Base-by-base conservation (phyloP, 2,797 vertebrate genomes). In the Muscicapa comitata region DNA sequence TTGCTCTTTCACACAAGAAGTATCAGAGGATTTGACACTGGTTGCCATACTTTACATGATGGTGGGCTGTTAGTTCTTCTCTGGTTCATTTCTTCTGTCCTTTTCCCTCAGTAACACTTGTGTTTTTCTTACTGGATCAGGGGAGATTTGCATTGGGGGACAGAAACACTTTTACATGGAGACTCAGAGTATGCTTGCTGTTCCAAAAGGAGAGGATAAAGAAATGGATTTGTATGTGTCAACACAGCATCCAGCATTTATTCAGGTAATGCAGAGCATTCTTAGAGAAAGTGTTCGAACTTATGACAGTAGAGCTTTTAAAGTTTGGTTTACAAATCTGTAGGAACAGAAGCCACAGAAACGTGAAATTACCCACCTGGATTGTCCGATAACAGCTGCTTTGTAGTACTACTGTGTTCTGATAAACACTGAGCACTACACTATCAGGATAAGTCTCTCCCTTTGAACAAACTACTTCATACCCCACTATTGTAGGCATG, bases 111-210 rank as follows among this genome's bases (percentile, higher is more conserved):
- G 17, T 72, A 87, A 88, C 13, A 18, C 7, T 45, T 48, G 2
- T 33, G 7, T n/a, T 88, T 88, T 81, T 87, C 71, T 93, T 18
- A 17, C 53, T 82, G 73, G 25, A 59, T 94, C 67, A 98, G 98
- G 98, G 19, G 94, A 98, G 59, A 68, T 98, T 61, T 89, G 47
- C 13, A 91, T 97, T 82, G 98, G 97, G 38, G 98, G 98, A 50
- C 98, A 98, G 82, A 97, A 98, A 57, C 98, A 98, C 29, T 98
- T 98, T 78, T 98, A 98, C 88, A 96, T 98, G 97, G 98, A 98
- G 87, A 98, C 98, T 70, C 98, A 98, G 58, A 96, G 96, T 85
- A 74, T 97, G 28, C 97, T 98, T 76, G 97, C 89, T 48, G 85
- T 98, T 83, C 98, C 98, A 24, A 98, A 97, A 91, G 86, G 93